Percentiles rank a stretch among this genome's conserved stretches.
Evolutionary conservation across 2,888 invertebrate genomes (phyloP).

Genomic region (Erpobdella octoculata): DNA sequence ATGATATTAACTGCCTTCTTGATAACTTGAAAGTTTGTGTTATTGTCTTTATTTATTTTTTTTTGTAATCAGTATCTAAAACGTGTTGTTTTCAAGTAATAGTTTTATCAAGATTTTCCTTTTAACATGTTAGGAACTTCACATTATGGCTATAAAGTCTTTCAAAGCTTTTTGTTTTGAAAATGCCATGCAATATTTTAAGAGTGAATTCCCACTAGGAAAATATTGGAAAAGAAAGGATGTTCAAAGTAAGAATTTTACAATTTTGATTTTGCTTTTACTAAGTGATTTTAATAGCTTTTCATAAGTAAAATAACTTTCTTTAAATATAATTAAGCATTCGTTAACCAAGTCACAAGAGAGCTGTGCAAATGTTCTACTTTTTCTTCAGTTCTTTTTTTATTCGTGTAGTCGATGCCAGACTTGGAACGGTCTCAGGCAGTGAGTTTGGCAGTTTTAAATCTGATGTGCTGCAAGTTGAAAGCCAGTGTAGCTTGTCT

Average conservation of each 20-base stretch:
- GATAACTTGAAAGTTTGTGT: slow-evolving; percentile 4
- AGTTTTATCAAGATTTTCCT: not conserved
- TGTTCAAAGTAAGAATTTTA: slow-evolving; percentile 39
- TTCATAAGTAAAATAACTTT: too few species aligned
- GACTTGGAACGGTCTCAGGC: too few species aligned
- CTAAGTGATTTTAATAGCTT: not conserved
- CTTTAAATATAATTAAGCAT: too few species aligned
- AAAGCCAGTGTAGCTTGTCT: too few species aligned
- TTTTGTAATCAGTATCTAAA: too few species aligned
- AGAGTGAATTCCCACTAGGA: slow-evolving; percentile 44
- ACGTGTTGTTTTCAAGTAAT: not conserved
- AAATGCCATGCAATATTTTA: slow-evolving; percentile 43
- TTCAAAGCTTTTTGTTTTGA: slow-evolving; percentile 36
- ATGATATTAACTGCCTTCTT: not conserved
- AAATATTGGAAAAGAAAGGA: slow-evolving; percentile 46
- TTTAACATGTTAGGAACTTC: not conserved
- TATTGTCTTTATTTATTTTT: too few species aligned
- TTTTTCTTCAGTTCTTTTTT: too few species aligned
- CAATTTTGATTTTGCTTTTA: not conserved
- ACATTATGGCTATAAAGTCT: slow-evolving; percentile 40
- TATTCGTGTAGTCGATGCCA: too few species aligned
- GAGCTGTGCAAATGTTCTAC: too few species aligned
- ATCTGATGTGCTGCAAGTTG: too few species aligned
- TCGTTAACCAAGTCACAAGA: too few species aligned
- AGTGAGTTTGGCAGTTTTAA: too few species aligned